Evolutionary conservation across 2,113 vertebrate genomes (phyloP).

Genomic region (Glareola pratincola): DNA sequence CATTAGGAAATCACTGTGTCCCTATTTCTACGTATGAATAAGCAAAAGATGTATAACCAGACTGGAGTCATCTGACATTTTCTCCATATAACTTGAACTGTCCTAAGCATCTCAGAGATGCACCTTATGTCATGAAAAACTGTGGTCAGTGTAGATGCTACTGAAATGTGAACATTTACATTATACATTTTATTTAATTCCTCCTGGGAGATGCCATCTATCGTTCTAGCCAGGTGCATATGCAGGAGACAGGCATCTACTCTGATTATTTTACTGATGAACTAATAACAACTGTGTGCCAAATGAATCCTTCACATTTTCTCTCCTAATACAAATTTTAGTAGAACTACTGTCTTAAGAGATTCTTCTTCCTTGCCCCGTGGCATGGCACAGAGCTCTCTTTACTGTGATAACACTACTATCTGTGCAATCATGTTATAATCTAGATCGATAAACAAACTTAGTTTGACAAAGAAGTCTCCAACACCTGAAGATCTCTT

Average conservation of each 20-base stretch:
- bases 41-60: neutral
- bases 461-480: neutral
- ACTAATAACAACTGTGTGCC: neutral
- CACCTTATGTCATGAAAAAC: neutral
- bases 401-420: neutral
- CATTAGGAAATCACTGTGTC: neutral
- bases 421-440: neutral
- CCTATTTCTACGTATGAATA: neutral
- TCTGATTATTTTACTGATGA: neutral
- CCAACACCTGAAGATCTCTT: neutral
- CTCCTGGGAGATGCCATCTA: neutral
- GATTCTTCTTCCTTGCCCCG: neutral
- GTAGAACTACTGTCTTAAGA: neutral
- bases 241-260: neutral
- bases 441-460: neutral
- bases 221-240: neutral
- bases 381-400: neutral
- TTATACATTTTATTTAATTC: neutral
- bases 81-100: neutral
- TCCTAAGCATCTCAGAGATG: neutral
- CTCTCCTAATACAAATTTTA: neutral
- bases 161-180: neutral
- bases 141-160: neutral
- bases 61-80: neutral
- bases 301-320: neutral